Conservation (phyloP, 2,113 vertebrate genomes). For the Halcyon senegalensis region DNA sequence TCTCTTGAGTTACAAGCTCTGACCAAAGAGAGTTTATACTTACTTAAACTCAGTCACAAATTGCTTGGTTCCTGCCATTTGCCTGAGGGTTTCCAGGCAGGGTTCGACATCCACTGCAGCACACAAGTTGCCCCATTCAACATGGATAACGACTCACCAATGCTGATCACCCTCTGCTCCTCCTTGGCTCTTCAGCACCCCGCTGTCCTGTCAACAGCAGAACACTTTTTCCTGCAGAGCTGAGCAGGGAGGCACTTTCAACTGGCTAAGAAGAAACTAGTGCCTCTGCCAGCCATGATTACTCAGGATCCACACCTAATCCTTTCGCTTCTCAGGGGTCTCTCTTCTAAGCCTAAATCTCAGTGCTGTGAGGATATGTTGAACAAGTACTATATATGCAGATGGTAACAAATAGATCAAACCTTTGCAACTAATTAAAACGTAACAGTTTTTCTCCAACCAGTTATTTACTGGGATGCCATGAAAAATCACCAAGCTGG, state of each 20-base stretch:
- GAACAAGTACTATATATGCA: neutral
- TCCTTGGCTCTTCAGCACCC: neutral
- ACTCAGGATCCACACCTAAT: neutral
- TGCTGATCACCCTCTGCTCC: rapidly evolving
- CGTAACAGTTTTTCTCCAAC: neutral
- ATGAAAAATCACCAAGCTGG: neutral
- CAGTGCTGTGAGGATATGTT: neutral
- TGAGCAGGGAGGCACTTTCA: too few species aligned
- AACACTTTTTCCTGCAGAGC: neutral
- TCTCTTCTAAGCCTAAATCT: neutral
- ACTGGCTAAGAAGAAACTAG: rapidly evolving
- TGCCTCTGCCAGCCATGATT: neutral
- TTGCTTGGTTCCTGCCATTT: neutral
- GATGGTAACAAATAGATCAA: neutral
- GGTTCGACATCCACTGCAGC: neutral
- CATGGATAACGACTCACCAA: rapidly evolving
- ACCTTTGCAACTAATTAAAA: neutral
- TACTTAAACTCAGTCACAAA: neutral
- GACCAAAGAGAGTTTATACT: neutral
- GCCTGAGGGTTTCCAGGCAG: neutral
- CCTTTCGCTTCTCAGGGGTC: neutral
- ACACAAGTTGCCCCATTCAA: neutral
- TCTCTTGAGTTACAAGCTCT: neutral
- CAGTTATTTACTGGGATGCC: neutral
- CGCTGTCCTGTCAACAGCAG: neutral